Percentiles rank a stretch among this genome's conserved stretches.
Evolutionary conservation across 2,113 vertebrate species (phyloP).

Genomic region (Seriola rivoliana): DNA sequence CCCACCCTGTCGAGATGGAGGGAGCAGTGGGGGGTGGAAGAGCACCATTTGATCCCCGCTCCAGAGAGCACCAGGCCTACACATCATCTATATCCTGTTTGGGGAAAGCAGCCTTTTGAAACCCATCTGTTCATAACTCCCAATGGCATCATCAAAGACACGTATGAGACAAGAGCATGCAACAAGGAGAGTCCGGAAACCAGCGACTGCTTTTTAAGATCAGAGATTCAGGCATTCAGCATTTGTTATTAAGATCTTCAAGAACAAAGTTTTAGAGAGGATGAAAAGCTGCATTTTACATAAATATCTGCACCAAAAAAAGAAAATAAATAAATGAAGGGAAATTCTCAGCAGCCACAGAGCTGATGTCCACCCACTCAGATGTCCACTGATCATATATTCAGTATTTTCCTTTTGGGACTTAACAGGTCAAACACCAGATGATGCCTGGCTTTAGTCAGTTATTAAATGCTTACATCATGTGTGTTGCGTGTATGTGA

Average conservation of each 20-base stretch:
- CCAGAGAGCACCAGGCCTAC: slow-evolving; percentile 68
- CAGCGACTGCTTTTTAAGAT: slow-evolving; percentile 30
- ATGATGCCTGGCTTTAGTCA: slow-evolving; percentile 62
- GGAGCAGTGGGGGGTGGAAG: slow-evolving; percentile 65
- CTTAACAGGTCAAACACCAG: slow-evolving; percentile 72
- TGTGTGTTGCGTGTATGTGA: slow-evolving; percentile 35
- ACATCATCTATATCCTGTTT: slow-evolving; percentile 83
- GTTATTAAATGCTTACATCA: slow-evolving; percentile 56
- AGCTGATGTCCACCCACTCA: slow-evolving; percentile 68
- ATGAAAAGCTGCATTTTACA: slow-evolving; percentile 55
- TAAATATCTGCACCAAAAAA: slow-evolving; percentile 45
- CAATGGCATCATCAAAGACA: slow-evolving; percentile 75
- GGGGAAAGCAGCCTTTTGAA: slow-evolving; percentile 74
- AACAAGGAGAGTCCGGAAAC: slow-evolving; percentile 55
- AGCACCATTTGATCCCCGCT: slow-evolving; percentile 72
- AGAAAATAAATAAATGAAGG: slow-evolving; percentile 63
- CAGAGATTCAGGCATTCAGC: slow-evolving; percentile 47
- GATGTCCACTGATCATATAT: slow-evolving; percentile 59
- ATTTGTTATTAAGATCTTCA: slow-evolving; percentile 48
- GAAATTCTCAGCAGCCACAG: slow-evolving; percentile 56
- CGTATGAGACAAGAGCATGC: slow-evolving; percentile 50
- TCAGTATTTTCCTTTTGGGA: slow-evolving; percentile 59
- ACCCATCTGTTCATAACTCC: slow-evolving; percentile 77
- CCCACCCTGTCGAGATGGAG: slow-evolving; percentile 59
- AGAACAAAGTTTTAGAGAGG: slow-evolving; percentile 54